Conservation (phyloP, 2,113 vertebrate genomes). For the Siniperca chuatsi region DNA sequence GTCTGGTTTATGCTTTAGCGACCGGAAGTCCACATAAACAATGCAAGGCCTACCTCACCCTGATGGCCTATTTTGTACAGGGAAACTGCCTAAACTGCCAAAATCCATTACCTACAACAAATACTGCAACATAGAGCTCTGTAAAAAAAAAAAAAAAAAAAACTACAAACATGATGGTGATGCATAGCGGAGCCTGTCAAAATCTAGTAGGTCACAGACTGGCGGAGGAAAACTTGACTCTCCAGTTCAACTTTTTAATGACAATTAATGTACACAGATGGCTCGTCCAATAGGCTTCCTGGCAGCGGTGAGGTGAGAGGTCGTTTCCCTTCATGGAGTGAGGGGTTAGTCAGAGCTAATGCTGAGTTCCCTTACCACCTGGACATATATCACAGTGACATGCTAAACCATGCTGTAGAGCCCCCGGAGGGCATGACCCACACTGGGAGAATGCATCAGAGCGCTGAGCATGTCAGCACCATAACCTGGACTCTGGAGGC, state of each 20-base stretch:
- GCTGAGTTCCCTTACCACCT: constrained; percentile 1
- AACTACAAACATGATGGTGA: neutral
- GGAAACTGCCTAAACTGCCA: constrained; percentile 27
- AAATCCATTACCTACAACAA: constrained; percentile 47
- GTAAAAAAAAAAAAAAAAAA: neutral
- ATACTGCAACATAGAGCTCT: constrained; percentile 10
- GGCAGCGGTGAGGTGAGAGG: constrained; percentile 45
- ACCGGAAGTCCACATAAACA: constrained; percentile 68
- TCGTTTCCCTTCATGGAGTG: constrained; percentile 41
- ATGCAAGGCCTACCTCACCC: constrained; percentile 20
- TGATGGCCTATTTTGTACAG: neutral
- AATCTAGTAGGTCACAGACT: neutral
- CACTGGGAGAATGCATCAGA: constrained; percentile 51
- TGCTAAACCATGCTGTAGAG: constrained; percentile 13
- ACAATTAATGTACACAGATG: constrained; percentile 61
- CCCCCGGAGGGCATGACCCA: constrained; percentile 38
- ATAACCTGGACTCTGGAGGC: constrained; percentile 30
- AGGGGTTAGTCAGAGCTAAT: constrained; percentile 38
- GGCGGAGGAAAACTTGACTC: constrained; percentile 18
- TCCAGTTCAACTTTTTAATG: constrained; percentile 44
- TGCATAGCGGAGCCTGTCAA: constrained; percentile 5
- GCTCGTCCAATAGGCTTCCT: constrained; percentile 40
- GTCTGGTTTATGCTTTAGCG: constrained; percentile 53
- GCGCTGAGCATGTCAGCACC: constrained; percentile 50
- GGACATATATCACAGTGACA: constrained; percentile 62